Conservation (phyloP, 2,888 invertebrate genomes). For the Sepioteuthis lessoniana region DNA sequence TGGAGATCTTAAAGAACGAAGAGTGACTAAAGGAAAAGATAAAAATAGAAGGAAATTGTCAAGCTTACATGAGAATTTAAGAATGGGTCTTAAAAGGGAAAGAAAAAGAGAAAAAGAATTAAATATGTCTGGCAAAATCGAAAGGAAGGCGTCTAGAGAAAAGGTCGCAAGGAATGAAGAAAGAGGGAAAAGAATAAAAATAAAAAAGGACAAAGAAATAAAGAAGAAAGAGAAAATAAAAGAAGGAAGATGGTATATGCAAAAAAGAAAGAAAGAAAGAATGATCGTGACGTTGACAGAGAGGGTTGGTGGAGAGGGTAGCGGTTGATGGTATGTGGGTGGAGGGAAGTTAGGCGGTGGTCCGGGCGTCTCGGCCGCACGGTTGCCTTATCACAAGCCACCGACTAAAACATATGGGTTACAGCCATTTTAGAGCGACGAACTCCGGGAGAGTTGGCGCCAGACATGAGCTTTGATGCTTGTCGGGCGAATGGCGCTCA, state of each 20-base stretch:
- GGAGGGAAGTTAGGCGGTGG: not conserved
- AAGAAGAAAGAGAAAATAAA: not conserved
- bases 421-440: not conserved
- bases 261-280: not conserved
- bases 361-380: not conserved
- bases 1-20: too few relatives aligned
- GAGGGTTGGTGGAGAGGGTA: not conserved
- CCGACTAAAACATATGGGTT: constrained; percentile 33
- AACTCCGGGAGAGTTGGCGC: constrained; percentile 23
- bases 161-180: too few relatives aligned
- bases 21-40: too few relatives aligned
- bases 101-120: too few relatives aligned
- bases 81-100: too few relatives aligned
- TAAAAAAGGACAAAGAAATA: too few relatives aligned
- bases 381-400: not conserved
- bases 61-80: too few relatives aligned
- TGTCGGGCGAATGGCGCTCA: not conserved
- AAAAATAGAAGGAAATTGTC: too few relatives aligned
- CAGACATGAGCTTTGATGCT: not conserved
- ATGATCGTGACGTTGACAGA: not conserved
- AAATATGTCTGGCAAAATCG: too few relatives aligned
- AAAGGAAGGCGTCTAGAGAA: too few relatives aligned
- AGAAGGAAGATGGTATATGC: not conserved
- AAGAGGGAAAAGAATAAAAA: too few relatives aligned
- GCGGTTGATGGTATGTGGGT: not conserved